Conservation (phyloP, 2,113 vertebrate genomes). For the Gorsachius goisagi region DNA sequence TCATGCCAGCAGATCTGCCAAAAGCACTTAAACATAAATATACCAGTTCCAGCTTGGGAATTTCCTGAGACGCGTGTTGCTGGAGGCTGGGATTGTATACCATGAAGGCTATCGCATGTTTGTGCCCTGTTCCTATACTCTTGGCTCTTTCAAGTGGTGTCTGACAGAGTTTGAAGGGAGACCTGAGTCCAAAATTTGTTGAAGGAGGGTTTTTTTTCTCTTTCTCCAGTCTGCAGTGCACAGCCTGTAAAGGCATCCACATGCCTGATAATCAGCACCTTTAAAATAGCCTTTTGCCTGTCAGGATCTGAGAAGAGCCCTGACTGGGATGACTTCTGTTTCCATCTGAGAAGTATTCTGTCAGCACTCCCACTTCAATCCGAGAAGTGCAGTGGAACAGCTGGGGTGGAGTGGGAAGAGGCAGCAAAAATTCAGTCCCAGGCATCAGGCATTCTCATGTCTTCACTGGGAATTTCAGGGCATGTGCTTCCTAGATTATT, state of each 20-base stretch:
- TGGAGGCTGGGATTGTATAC: neutral
- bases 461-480: neutral
- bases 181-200: neutral
- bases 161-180: neutral
- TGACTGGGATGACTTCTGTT: neutral
- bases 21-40: neutral
- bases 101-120: neutral
- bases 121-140: neutral
- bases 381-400: neutral
- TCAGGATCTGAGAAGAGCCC: neutral
- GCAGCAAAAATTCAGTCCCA: neutral
- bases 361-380: neutral
- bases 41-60: neutral
- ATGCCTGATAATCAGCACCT: slow-evolving; percentile 32
- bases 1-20: neutral
- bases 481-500: slow-evolving; percentile 14
- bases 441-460: neutral
- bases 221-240: neutral
- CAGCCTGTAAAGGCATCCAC: neutral
- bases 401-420: neutral
- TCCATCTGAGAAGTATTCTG: neutral
- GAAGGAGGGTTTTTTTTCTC: neutral
- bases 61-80: neutral
- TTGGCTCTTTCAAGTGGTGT: neutral
- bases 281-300: slow-evolving; percentile 46